A percentile compares a stretch with the other conserved stretches of the same genome.
phyloP scores from a whole-genome alignment of 2,888 invertebrate species.

The Eupithecia tripunctaria region DNA sequence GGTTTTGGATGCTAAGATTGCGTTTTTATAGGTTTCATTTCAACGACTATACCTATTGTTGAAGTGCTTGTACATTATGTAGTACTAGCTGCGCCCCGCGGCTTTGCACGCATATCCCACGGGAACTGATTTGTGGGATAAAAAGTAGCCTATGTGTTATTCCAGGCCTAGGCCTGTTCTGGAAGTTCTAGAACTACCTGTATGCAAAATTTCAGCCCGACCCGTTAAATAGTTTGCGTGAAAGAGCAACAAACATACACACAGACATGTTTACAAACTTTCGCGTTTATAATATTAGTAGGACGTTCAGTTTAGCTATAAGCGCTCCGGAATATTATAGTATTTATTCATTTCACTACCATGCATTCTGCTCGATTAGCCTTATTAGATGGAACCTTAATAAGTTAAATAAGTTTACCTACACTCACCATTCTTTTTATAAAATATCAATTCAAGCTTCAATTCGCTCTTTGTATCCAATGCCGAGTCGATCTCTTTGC shows the following conservation, averaged over 20 bases:
- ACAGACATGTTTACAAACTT: too few relatives aligned
- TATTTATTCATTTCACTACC: background rate
- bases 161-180: too few relatives aligned
- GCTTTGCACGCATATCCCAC: too few relatives aligned
- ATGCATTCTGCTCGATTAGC: background rate
- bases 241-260: too few relatives aligned
- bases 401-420: too few relatives aligned
- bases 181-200: too few relatives aligned
- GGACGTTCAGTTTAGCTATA: background rate
- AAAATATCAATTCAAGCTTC: constrained; percentile 96
- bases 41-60: background rate
- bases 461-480: constrained; percentile 95
- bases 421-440: constrained; percentile 95
- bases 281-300: too few relatives aligned
- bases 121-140: too few relatives aligned
- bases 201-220: too few relatives aligned
- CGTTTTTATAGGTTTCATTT: background rate
- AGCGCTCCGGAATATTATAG: background rate
- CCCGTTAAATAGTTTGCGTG: too few relatives aligned
- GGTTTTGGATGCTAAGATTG: constrained; percentile 7
- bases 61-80: background rate
- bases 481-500: constrained; percentile 94
- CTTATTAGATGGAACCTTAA: background rate
- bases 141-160: too few relatives aligned
- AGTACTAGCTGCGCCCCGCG: too few relatives aligned